A percentile compares a stretch with the other conserved stretches of the same genome.
phyloP scores from a whole-genome alignment of 1,140 invertebrate genomes.

The Drosophila aff. region DNA sequence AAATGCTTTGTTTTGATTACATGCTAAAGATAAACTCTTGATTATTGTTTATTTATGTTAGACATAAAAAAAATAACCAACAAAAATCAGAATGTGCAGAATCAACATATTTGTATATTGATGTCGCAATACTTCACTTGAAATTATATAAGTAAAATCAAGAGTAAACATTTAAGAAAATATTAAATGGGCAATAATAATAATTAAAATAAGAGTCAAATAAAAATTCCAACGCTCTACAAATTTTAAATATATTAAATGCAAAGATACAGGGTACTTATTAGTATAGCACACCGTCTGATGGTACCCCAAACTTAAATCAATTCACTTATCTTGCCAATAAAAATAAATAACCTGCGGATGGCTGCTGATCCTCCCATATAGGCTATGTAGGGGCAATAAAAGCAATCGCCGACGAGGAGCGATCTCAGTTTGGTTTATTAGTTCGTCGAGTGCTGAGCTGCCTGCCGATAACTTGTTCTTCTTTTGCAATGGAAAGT shows the following conservation, averaged over 20 bases:
- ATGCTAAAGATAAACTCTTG: too few species aligned
- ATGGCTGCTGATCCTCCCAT: slow-evolving; percentile 39
- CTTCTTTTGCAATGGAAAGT: slow-evolving; percentile 22
- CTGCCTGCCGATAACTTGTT: slow-evolving; percentile 13
- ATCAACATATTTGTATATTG: background rate
- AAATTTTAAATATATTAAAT: background rate
- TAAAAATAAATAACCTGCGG: slow-evolving; percentile 20
- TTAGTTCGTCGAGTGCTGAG: slow-evolving; percentile 25
- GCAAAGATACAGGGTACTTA: background rate
- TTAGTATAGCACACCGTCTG: background rate
- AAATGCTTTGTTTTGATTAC: background rate
- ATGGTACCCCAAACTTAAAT: slow-evolving; percentile 3
- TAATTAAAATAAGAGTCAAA: background rate
- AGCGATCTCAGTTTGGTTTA: slow-evolving; percentile 3
- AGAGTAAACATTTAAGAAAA: background rate
- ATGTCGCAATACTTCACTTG: background rate
- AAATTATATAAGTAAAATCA: background rate
- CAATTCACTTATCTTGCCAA: slow-evolving; percentile 29
- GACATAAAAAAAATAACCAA: background rate
- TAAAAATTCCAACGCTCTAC: too few species aligned
- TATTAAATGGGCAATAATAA: background rate
- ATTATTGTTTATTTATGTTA: background rate
- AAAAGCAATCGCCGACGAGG: slow-evolving; percentile 24
- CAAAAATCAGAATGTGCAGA: background rate
- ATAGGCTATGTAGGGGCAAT: slow-evolving; percentile 7